phyloP scores from a whole-genome alignment of 2,888 invertebrate species.

The Willowsia nigromaculata region DNA sequence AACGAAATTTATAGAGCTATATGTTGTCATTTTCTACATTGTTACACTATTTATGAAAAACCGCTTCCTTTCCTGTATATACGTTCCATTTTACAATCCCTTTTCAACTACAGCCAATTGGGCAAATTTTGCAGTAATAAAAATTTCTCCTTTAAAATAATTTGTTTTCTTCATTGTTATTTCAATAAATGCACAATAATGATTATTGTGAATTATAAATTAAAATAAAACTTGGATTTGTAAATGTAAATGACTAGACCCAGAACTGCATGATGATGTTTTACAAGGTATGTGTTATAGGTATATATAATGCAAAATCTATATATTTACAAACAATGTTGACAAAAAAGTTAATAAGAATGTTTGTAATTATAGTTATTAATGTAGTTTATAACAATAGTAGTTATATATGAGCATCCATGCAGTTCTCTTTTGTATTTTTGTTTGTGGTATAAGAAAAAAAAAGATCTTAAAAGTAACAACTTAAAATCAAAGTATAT shows the following conservation, averaged over 20 bases:
- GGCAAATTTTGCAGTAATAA: background rate
- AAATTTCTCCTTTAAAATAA: background rate
- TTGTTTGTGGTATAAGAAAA: slow-evolving; percentile 67
- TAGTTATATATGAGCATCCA: slow-evolving; percentile 60
- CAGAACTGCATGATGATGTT: slow-evolving; percentile 73
- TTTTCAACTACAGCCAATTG: slow-evolving; percentile 45
- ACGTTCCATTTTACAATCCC: slow-evolving; percentile 60
- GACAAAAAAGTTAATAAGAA: slow-evolving; percentile 43
- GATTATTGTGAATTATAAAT: slow-evolving; percentile 55
- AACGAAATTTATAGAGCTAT: background rate
- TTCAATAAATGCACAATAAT: slow-evolving; percentile 37
- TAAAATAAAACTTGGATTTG: slow-evolving; percentile 69
- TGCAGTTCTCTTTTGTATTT: slow-evolving; percentile 70
- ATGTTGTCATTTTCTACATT: background rate
- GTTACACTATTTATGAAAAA: slow-evolving; percentile 20
- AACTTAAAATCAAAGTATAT: background rate
- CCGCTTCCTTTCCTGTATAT: slow-evolving; percentile 50
- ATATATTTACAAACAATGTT: slow-evolving; percentile 23
- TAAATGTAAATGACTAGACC: slow-evolving; percentile 75
- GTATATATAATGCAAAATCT: background rate
- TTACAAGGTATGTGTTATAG: background rate
- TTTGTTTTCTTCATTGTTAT: background rate
- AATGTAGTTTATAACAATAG: background rate
- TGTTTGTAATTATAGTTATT: slow-evolving; percentile 14
- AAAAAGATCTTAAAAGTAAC: slow-evolving; percentile 64